These are phyloP conservation scores for Poecilus cupreus DNA, from an alignment of 2,888 invertebrate genomes.

Conservation along the genomic window DNA sequence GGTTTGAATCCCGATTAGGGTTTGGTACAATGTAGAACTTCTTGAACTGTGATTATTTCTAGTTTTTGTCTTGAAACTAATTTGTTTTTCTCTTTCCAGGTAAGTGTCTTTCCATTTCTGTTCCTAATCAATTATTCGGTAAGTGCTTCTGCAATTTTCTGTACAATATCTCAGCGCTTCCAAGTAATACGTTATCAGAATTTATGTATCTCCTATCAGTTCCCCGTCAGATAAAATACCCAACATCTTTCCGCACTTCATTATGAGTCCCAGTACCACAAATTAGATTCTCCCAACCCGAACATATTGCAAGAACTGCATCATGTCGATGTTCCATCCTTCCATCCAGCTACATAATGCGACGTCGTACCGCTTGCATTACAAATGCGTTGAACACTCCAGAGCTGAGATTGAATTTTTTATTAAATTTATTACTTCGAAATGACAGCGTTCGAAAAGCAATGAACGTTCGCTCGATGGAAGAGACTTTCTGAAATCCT, in stretches of 20 bases:
- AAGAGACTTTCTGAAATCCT: no score
- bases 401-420: constrained; percentile 35
- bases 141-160: background rate
- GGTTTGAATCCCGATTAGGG: no score
- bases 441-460: background rate
- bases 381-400: background rate
- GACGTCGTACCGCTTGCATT: background rate
- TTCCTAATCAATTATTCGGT: background rate
- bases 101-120: background rate
- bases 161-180: no score
- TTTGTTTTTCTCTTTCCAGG: background rate
- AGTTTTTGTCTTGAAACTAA: no score
- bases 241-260: no score
- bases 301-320: constrained; percentile 7
- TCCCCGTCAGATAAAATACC: no score
- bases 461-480: no score
- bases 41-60: no score
- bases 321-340: background rate
- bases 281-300: constrained; percentile 29
- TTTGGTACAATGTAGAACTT: no score
- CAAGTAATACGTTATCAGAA: no score
- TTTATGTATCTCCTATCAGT: no score
- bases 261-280: background rate
- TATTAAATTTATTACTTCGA: constrained; percentile 33
- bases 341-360: background rate